Evolutionary conservation across 2,113 vertebrate genomes (phyloP).

Genomic region (Lophotis ruficrista): DNA sequence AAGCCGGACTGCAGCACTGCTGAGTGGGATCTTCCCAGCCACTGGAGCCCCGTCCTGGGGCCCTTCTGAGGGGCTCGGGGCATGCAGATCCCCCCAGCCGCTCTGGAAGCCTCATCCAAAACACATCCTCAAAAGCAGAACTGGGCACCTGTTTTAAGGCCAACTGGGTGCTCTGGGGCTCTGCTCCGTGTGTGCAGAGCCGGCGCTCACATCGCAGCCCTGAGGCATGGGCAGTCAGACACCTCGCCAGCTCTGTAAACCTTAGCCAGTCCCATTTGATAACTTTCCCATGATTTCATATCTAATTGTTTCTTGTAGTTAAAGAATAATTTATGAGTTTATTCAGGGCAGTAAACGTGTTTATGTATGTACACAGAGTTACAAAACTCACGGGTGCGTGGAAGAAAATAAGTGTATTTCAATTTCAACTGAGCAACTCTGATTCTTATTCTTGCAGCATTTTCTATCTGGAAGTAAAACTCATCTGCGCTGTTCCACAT

Average conservation of each 20-base stretch:
- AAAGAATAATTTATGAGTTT: neutral
- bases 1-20: no score
- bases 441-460: neutral
- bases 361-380: neutral
- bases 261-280: neutral
- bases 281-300: neutral
- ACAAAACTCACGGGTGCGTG: neutral
- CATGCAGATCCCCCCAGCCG: no score
- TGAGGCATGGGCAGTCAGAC: accelerated
- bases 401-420: neutral
- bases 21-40: neutral
- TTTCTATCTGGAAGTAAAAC: neutral
- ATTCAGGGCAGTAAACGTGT: neutral
- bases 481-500: neutral
- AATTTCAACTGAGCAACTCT: neutral
- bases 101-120: neutral
- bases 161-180: neutral
- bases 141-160: neutral
- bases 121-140: neutral
- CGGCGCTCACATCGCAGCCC: accelerated
- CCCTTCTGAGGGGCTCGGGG: neutral
- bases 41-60: accelerated
- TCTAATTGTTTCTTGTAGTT: neutral
- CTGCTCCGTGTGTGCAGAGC: neutral
- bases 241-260: neutral